phyloP scores from a whole-genome alignment of 1,140 invertebrate species.

The Lerema accius region DNA sequence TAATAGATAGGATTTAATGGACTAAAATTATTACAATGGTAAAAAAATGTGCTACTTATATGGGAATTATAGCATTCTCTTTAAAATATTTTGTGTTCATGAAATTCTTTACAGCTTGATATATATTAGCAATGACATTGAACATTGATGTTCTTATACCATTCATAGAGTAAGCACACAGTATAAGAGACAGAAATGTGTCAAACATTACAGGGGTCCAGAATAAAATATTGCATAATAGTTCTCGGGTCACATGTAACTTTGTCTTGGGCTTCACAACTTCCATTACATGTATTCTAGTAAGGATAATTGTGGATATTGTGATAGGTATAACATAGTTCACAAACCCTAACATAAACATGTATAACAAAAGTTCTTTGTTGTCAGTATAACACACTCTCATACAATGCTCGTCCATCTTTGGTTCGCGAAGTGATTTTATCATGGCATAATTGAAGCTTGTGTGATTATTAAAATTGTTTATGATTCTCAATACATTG shows the following conservation, averaged over 20 bases:
- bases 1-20: no score
- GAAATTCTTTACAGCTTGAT: conserved; percentile 72
- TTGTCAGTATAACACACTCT: conserved; percentile 70
- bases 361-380: conserved; percentile 61
- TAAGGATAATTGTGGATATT: conserved; percentile 66
- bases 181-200: conserved; percentile 65
- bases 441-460: conserved; percentile 50
- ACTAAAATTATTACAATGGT: no score
- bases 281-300: conserved; percentile 68
- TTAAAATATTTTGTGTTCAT: conserved; percentile 76
- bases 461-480: conserved; percentile 58
- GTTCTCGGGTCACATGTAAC: conserved; percentile 65
- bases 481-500: conserved; percentile 65
- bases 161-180: conserved; percentile 71
- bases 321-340: conserved; percentile 74
- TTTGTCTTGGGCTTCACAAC: conserved; percentile 58
- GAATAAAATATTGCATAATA: conserved; percentile 72
- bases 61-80: conserved; percentile 60
- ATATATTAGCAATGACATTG: conserved; percentile 72
- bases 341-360: conserved; percentile 63
- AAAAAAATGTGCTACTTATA: no score
- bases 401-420: conserved; percentile 55
- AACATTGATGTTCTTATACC: conserved; percentile 62
- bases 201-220: conserved; percentile 78
- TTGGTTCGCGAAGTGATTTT: conserved; percentile 52